Percentiles rank a stretch among this genome's conserved stretches.
phyloP scores from a whole-genome alignment of 2,113 vertebrate species.

The Myiozetetes cayanensis region DNA sequence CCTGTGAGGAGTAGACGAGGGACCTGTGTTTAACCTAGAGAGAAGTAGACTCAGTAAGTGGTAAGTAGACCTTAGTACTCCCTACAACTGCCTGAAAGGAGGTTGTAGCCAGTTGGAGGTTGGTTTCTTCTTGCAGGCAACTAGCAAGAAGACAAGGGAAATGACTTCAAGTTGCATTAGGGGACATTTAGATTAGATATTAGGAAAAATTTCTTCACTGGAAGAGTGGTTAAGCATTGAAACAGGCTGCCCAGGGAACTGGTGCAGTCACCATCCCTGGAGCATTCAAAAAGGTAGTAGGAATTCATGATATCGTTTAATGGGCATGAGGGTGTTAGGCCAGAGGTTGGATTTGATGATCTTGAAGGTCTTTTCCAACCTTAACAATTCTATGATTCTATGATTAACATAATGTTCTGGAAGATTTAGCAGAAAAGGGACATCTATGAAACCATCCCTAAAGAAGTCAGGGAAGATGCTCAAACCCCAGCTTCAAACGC shows the following conservation, averaged over 20 bases:
- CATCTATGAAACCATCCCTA: neutral
- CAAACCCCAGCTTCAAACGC: neutral
- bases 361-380: neutral
- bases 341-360: neutral
- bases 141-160: neutral
- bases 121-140: neutral
- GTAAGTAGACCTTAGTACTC: neutral
- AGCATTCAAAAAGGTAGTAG: neutral
- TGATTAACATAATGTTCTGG: neutral
- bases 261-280: neutral
- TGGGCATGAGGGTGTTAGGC: neutral
- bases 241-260: neutral
- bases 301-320: neutral
- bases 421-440: neutral
- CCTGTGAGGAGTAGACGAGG: neutral
- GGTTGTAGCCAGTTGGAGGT: accelerated
- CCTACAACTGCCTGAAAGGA: neutral
- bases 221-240: neutral
- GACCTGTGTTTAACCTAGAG: neutral
- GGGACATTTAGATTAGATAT: neutral
- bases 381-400: neutral
- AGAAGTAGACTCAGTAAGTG: neutral
- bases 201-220: neutral
- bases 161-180: neutral
- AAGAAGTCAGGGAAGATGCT: neutral